phyloP scores from a whole-genome alignment of 2,888 invertebrate genomes.

The Andrena bicolor region DNA sequence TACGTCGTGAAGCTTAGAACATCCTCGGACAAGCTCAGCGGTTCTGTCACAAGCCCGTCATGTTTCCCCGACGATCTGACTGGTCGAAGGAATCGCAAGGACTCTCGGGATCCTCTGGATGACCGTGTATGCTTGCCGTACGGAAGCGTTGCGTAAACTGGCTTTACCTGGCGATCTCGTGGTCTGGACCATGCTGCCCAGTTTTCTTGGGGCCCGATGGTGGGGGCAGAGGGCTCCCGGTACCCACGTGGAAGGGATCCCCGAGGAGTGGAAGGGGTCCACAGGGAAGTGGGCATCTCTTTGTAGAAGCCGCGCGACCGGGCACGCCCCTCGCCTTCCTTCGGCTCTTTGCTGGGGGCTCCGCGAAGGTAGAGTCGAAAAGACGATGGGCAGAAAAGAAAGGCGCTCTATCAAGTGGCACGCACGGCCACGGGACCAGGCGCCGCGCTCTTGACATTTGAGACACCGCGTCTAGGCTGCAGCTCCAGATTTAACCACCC shows the following conservation, averaged over 20 bases:
- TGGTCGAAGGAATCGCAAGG: conserved; percentile 22
- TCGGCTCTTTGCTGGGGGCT: conserved; percentile 78
- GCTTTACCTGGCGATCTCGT: conserved; percentile 82
- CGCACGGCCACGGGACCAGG: conserved; percentile 55
- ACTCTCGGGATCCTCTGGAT: conserved; percentile 33
- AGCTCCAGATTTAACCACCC: conserved; percentile 12
- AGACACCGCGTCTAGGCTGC: conserved; percentile 25
- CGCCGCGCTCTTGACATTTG: conserved; percentile 68
- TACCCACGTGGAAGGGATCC: conserved; percentile 77
- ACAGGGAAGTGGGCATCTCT: conserved; percentile 80
- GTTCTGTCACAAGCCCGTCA: conserved; percentile 11
- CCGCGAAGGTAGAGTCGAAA: conserved; percentile 53
- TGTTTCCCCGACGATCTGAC: not conserved
- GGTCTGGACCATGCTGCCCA: conserved; percentile 83
- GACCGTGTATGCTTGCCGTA: conserved; percentile 75
- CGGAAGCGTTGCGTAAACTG: conserved; percentile 82
- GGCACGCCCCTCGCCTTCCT: conserved; percentile 80
- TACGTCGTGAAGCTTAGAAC: conserved; percentile 3
- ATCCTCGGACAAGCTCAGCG: not conserved
- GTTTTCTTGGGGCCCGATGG: conserved; percentile 77
- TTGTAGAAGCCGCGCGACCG: conserved; percentile 81
- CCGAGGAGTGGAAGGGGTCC: conserved; percentile 72
- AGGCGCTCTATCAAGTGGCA: conserved; percentile 59
- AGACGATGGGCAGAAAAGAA: conserved; percentile 66
- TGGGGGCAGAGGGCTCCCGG: conserved; percentile 71